Conservation (phyloP, 2,113 vertebrate genomes). For the Cyprinodon brontotheroides region DNA sequence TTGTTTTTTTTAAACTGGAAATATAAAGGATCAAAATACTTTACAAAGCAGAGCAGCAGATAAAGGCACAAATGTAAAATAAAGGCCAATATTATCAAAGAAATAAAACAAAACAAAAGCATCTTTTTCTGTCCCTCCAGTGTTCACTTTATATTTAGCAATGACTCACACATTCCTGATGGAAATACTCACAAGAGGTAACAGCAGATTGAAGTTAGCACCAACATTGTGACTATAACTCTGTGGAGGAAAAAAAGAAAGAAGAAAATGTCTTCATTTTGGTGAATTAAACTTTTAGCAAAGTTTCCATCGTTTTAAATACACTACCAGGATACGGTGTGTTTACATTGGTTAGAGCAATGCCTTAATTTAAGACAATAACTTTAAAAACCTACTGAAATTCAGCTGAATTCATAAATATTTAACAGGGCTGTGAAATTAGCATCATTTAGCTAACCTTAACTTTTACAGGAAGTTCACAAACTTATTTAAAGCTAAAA, state of each 20-base stretch:
- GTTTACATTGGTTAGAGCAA: no score
- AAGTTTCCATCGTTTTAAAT: conserved; percentile 8
- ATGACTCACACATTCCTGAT: no score
- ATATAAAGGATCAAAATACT: no score
- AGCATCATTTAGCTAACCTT: conserved; percentile 22
- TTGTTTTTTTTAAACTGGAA: no score
- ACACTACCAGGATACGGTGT: not conserved
- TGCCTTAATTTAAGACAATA: not conserved
- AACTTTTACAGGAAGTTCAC: conserved; percentile 10
- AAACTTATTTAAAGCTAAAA: not conserved
- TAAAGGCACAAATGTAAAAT: no score
- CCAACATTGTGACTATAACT: conserved; percentile 95
- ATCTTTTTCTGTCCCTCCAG: not conserved
- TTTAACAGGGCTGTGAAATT: not conserved
- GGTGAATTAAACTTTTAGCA: not conserved
- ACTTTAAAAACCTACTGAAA: not conserved
- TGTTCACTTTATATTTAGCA: not conserved
- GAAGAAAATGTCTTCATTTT: not conserved
- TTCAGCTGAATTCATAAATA: not conserved
- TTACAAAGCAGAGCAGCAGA: no score
- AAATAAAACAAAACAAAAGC: not conserved
- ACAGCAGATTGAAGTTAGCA: conserved; percentile 94
- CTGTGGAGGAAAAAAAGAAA: conserved; percentile 68
- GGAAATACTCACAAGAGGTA: conserved; percentile 97
- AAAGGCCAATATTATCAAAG: no score